These are phyloP conservation scores for Ptychadena robeensis DNA, from an alignment of 2,797 vertebrate genomes.

Conservation along the genomic window DNA sequence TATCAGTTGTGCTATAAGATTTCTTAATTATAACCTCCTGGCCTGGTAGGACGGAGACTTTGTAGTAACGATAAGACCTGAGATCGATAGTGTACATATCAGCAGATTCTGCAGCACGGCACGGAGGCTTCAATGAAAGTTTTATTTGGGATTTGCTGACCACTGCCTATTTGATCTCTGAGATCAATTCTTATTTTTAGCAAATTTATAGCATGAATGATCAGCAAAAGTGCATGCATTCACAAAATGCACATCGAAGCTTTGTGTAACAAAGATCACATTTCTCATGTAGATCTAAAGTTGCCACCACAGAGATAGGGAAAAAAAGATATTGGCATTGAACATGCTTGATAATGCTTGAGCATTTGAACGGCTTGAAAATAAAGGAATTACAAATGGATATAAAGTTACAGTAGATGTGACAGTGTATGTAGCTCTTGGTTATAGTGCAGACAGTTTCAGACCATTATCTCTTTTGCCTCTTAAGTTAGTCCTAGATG, in stretches of 20 bases:
- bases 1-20: neutral
- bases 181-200: constrained; percentile 57
- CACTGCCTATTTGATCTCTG: constrained; percentile 48
- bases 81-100: constrained; percentile 44
- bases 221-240: constrained; percentile 39
- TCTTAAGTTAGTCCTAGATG: no score
- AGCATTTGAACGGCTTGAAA: neutral
- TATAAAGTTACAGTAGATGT: no score
- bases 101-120: constrained; percentile 24
- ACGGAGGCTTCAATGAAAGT: constrained; percentile 39
- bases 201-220: constrained; percentile 37
- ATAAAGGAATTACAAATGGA: no score
- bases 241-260: constrained; percentile 4
- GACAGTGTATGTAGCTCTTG: no score
- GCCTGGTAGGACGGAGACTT: neutral
- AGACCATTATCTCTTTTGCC: no score
- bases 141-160: constrained; percentile 58
- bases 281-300: constrained; percentile 2
- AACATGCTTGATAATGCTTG: neutral
- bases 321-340: neutral
- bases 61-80: constrained; percentile 15
- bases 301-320: neutral
- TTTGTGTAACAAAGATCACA: constrained; percentile 19
- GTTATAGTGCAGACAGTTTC: no score
- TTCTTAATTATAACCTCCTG: neutral